A percentile compares a stretch with the other conserved stretches of the same genome.
These are phyloP conservation scores for Actenoides lindsayi DNA, from an alignment of 2,113 vertebrate species.

Conservation along the genomic window DNA sequence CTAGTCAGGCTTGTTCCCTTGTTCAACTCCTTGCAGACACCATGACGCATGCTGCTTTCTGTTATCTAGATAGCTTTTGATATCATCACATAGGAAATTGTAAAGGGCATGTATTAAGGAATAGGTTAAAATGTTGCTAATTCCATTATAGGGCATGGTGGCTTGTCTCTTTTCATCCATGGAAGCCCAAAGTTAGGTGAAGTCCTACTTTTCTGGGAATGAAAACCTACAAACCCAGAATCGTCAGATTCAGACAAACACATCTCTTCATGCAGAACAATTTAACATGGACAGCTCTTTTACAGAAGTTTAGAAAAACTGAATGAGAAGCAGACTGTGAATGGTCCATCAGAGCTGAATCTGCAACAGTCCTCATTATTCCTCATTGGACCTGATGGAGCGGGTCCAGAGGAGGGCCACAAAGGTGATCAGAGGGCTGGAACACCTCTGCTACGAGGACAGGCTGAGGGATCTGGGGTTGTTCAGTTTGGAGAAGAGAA, in stretches of 20 bases:
- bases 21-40: background rate
- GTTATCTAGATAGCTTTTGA: background rate
- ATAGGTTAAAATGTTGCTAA: background rate
- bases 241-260: background rate
- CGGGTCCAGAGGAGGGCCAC: no score
- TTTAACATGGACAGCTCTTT: background rate
- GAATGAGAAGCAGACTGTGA: background rate
- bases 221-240: background rate
- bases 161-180: background rate
- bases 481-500: no score
- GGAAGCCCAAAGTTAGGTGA: background rate
- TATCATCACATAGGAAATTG: background rate
- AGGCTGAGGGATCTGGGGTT: no score
- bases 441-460: no score
- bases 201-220: background rate
- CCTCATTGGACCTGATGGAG: no score
- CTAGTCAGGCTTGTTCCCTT: background rate
- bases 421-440: no score
- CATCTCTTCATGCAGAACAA: rapidly evolving
- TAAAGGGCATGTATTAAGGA: background rate
- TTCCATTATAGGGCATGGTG: background rate
- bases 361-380: background rate
- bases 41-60: background rate
- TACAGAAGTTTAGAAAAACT: background rate
- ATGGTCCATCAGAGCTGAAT: background rate